Base-by-base conservation (phyloP, 2,888 invertebrate genomes). In the Chirona hameri region DNA sequence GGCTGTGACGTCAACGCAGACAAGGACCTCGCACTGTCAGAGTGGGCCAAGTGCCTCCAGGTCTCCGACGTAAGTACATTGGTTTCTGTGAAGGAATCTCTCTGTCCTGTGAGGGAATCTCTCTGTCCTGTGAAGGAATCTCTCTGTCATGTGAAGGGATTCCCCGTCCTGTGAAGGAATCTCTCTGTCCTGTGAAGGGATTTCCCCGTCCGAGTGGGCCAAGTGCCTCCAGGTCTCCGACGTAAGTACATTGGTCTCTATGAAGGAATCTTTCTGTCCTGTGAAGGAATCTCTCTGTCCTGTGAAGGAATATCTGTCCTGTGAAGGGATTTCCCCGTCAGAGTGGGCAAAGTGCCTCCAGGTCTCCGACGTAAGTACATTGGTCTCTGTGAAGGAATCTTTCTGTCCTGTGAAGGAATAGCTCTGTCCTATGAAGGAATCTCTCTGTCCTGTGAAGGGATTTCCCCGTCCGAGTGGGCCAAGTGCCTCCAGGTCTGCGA, bases 1-100 rank as follows among this genome's bases (percentile, higher is more conserved):
- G 90, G 91, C 52, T 99, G 99, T 89, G 98, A 99, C 89, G 90
- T 89, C 60, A 92, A 98, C 89, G 91, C 93, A 87, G 95, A 98
- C 89, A 96, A 97, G 88, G 93, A 93, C 88, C 95, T 99, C 88
- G 94, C 95, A 46, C 91, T 98, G 85, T 90, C 92, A 85, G 98
- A 99, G 90, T 99, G 98, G 98, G 97, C 96, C 82, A 87, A 86
- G 76, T 91, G 91, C 85, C 88, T 91, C 29, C 93, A 95, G 87
- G 91, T 98, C 82, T 48, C 84, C 29, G 83, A 83, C 81, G 85
- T 85, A 29, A 79, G 84, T n/a, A 10, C 24, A 4, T 24, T 3
- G n/a, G 10, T 2, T 9, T 65, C 24, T 14, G 60, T 24, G 60
- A 24, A 60, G 24, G 60, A 24, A 18, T 60, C 24, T 24, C 24